A percentile compares a stretch with the other conserved stretches of the same genome.
These are phyloP conservation scores for Tethea ocularis DNA, from an alignment of 2,888 invertebrate genomes.

Conservation along the genomic window DNA sequence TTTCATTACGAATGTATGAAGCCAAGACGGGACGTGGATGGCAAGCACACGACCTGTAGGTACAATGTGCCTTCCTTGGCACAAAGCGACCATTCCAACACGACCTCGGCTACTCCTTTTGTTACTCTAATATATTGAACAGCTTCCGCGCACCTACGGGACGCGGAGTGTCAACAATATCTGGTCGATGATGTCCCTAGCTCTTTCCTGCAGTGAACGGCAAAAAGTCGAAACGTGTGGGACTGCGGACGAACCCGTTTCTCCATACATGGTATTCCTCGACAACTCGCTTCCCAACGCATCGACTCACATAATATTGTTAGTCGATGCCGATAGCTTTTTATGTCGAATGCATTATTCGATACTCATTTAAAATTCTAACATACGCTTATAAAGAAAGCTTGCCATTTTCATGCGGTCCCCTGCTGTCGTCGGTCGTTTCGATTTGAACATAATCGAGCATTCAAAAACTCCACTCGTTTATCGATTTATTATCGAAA, in stretches of 20 bases:
- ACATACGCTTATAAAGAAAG: slow-evolving; percentile 81
- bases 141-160: slow-evolving; percentile 36
- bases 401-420: slow-evolving; percentile 76
- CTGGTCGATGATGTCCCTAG: slow-evolving; percentile 60
- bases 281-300: slow-evolving; percentile 78
- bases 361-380: slow-evolving; percentile 84
- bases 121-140: slow-evolving; percentile 33
- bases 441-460: slow-evolving; percentile 19
- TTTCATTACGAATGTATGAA: slow-evolving; percentile 79
- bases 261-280: slow-evolving; percentile 78
- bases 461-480: slow-evolving; percentile 29
- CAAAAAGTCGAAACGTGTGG: slow-evolving; percentile 83
- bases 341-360: slow-evolving; percentile 83
- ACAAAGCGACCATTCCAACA: slow-evolving; percentile 48
- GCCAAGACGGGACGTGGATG: slow-evolving; percentile 62
- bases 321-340: slow-evolving; percentile 81
- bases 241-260: slow-evolving; percentile 81
- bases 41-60: slow-evolving; percentile 65
- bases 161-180: slow-evolving; percentile 49
- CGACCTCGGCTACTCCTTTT: slow-evolving; percentile 54
- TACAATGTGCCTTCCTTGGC: slow-evolving; percentile 70
- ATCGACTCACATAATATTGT: slow-evolving; percentile 82
- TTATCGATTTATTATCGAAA: slow-evolving; percentile 57
- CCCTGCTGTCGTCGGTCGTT: slow-evolving; percentile 75
- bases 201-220: slow-evolving; percentile 72